A percentile compares a stretch with the other conserved stretches of the same genome.
These are phyloP conservation scores for Trissolcus brochymenae DNA, from an alignment of 2,888 invertebrate genomes.

Conservation along the genomic window DNA sequence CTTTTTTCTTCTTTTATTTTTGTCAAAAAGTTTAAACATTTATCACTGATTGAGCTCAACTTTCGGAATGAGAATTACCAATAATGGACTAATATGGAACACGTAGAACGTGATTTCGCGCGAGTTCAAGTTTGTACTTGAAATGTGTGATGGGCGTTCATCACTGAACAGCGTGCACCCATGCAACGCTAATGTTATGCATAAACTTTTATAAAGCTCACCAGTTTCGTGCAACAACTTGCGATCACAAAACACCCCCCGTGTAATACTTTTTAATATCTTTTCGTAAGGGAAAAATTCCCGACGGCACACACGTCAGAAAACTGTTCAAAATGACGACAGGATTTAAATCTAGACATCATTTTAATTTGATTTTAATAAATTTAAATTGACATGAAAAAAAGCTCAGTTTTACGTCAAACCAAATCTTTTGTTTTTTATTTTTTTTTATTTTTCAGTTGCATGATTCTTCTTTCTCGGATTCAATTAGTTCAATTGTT, in stretches of 20 bases:
- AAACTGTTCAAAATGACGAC: conserved; percentile 11
- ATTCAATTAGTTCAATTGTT: too few relatives aligned
- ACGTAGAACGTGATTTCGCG: conserved; percentile 2
- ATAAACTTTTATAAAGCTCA: conserved; percentile 31
- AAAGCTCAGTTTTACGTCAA: not conserved
- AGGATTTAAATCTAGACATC: not conserved
- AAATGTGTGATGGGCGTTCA: conserved; percentile 14
- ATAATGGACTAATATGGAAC: conserved; percentile 10
- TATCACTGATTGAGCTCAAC: not conserved
- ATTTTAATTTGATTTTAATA: not conserved
- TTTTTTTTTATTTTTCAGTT: not conserved
- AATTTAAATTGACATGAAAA: not conserved
- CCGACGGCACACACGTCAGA: not conserved
- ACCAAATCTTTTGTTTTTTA: not conserved
- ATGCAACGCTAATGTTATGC: conserved; percentile 36
- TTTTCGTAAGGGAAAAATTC: conserved; percentile 6
- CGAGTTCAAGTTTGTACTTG: conserved; percentile 12
- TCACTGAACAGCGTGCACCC: conserved; percentile 20
- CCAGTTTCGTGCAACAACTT: conserved; percentile 25
- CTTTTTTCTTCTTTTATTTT: too few relatives aligned
- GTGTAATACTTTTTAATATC: conserved; percentile 33
- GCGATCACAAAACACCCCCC: conserved; percentile 9
- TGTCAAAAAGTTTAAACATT: not conserved
- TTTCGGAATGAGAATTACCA: not conserved
- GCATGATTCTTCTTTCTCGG: too few relatives aligned